Conservation (phyloP, 2,797 vertebrate genomes). For the Sebastes minor region DNA sequence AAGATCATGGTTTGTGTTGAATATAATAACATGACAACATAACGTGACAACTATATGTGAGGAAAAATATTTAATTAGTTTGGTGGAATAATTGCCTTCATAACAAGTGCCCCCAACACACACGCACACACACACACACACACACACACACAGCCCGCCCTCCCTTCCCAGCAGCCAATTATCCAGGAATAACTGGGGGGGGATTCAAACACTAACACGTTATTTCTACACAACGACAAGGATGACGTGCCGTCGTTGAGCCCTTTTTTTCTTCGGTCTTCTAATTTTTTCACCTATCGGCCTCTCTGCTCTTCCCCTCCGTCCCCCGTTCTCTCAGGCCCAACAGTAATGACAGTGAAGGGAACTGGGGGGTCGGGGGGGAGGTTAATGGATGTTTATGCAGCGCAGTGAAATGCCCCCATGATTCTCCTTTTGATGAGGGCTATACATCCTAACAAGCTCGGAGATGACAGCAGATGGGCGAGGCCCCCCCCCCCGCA, state of each 20-base stretch:
- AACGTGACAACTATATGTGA: slow-evolving; percentile 2
- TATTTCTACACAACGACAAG: slow-evolving; percentile 60
- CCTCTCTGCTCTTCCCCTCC: not conserved
- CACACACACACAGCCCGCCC: not conserved
- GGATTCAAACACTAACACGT: slow-evolving; percentile 32
- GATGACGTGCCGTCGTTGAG: slow-evolving; percentile 8
- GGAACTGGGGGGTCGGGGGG: not conserved
- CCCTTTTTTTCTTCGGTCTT: not conserved
- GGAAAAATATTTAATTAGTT: slow-evolving; percentile 69
- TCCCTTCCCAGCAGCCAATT: slow-evolving; percentile 53
- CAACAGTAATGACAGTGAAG: slow-evolving; percentile 59
- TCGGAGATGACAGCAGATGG: slow-evolving; percentile 34
- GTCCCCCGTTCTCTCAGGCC: slow-evolving; percentile 40
- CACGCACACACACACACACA: not conserved
- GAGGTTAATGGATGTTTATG: slow-evolving; percentile 25
- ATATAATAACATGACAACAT: too few relatives aligned
- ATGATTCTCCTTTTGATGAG: slow-evolving; percentile 30
- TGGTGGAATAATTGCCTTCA: slow-evolving; percentile 53
- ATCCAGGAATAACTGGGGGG: slow-evolving; percentile 66
- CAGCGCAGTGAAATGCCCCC: not conserved
- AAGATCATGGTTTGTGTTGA: too few relatives aligned
- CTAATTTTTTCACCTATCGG: not conserved
- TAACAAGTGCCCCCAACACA: slow-evolving; percentile 6
- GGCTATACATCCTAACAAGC: slow-evolving; percentile 52
- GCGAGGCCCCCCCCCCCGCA: slow-evolving; percentile 9